Percentiles rank a stretch among this genome's conserved stretches.
Conservation (phyloP, 2,113 vertebrate species). For the Nothobranchius kuhntae region DNA sequence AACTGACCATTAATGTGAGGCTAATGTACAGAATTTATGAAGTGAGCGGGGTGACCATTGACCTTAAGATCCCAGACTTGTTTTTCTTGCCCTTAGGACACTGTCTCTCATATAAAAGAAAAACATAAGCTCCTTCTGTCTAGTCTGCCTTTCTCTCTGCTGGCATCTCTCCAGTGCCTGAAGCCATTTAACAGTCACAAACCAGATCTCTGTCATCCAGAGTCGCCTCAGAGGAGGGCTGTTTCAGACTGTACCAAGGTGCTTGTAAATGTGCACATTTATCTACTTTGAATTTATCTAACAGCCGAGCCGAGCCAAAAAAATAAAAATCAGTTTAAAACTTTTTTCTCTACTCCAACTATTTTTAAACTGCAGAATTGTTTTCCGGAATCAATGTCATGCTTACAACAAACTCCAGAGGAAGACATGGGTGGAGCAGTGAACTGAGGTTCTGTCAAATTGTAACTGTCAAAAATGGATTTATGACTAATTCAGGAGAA, state of each 20-base stretch:
- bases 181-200: slow-evolving; percentile 52
- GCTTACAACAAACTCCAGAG: no score
- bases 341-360: no score
- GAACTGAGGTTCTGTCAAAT: no score
- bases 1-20: slow-evolving; percentile 14
- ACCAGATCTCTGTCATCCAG: slow-evolving; percentile 57
- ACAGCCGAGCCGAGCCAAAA: neutral
- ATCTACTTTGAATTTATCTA: slow-evolving; percentile 23
- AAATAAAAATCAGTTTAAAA: no score
- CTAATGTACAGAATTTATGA: slow-evolving; percentile 10
- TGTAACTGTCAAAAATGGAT: no score
- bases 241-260: slow-evolving; percentile 61
- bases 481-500: no score
- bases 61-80: slow-evolving; percentile 59
- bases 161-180: slow-evolving; percentile 57
- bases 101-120: slow-evolving; percentile 43
- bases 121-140: slow-evolving; percentile 58
- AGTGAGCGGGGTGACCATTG: slow-evolving; percentile 43
- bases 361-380: no score
- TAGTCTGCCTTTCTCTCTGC: slow-evolving; percentile 54
- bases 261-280: slow-evolving; percentile 56
- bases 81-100: slow-evolving; percentile 63
- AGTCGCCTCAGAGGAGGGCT: slow-evolving; percentile 46
- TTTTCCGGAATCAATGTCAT: no score
- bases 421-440: no score